These are phyloP conservation scores for Tetanocera ferruginea DNA, from an alignment of 2,888 invertebrate genomes.

Conservation along the genomic window DNA sequence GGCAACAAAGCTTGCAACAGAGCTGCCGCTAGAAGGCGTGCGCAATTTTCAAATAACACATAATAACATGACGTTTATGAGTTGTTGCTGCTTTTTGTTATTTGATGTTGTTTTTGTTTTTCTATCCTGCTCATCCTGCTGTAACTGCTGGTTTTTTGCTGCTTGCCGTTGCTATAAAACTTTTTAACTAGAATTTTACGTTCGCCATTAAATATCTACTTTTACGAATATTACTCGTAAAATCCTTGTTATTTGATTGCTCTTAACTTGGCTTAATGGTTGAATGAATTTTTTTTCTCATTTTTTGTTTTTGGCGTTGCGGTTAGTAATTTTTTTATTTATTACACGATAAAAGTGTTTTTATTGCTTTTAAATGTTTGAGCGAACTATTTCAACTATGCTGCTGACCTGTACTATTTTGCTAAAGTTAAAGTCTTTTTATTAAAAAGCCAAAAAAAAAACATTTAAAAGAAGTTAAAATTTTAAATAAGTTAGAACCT, in stretches of 20 bases:
- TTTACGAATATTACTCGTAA: conserved; percentile 4
- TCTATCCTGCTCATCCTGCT: background rate
- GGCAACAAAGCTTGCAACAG: no score
- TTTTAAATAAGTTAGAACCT: no score
- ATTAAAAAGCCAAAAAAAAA: no score
- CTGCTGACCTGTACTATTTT: no score
- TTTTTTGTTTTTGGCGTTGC: no score
- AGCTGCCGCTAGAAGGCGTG: background rate
- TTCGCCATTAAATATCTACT: background rate
- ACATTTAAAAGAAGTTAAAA: no score
- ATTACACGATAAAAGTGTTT: no score
- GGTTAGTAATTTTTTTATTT: no score
- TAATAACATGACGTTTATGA: conserved; percentile 21
- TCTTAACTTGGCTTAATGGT: background rate
- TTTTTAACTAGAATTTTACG: conserved; percentile 9
- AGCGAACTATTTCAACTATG: no score
- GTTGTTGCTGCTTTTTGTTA: background rate
- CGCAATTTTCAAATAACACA: conserved; percentile 6
- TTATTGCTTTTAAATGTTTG: no score
- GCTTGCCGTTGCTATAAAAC: background rate
- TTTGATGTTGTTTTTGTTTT: background rate
- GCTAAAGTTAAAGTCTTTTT: no score
- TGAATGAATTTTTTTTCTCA: background rate
- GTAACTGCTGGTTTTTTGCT: background rate
- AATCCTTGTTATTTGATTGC: conserved; percentile 16